Base-by-base conservation (phyloP, 2,113 vertebrate genomes). In the Chaenocephalus aceratus region DNA sequence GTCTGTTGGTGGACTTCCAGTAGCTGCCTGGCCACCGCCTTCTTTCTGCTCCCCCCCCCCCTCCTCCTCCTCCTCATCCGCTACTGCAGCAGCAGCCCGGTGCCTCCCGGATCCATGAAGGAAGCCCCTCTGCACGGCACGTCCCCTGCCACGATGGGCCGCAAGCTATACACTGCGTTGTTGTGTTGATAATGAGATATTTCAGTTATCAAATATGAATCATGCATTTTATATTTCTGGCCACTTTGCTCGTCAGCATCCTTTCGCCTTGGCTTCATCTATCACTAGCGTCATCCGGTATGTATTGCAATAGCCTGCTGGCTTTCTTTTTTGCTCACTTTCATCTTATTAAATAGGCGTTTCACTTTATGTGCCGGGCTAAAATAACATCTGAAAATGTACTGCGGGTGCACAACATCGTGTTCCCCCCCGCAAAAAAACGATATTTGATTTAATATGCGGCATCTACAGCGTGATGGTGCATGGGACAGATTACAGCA, bases 141-240 rank as follows among this genome's bases (percentile, higher is more conserved):
- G 79, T 81, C 84, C 82, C 72, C 81, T 65, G 86, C 88, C 90
- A 86, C 85, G 76, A 95, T 95, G 95, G 92, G 78, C 90, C 91
- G 79, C 85, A 46, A 91, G 70, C 88, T 84, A 49, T 73, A 75
- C 75, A 89, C 82, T 79, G 91, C 92, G 85, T 93, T 89, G 93
- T 90, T 75, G 88, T 94, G 93, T 92, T 93, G 90, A 95, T 90
- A 90, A 80, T 72, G 84, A 88, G 89, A 92, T 94, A 84, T 92
- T 92, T 87, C 79, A 91, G 80, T 83, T 72, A 87, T 93, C 93
- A 95, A 93, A 94, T 95, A 95, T 96, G 95, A 95, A 95, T 95
- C 95, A 96, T 96, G 95, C 86, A 89, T 95, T 88, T 95, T 94
- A 94, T 93, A 92, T 93, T 93, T 93, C 89, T 95, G 90, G 89